Evolutionary conservation across 2,113 vertebrate genomes (phyloP).

Genomic region (Paradoxurus hermaphroditus): DNA sequence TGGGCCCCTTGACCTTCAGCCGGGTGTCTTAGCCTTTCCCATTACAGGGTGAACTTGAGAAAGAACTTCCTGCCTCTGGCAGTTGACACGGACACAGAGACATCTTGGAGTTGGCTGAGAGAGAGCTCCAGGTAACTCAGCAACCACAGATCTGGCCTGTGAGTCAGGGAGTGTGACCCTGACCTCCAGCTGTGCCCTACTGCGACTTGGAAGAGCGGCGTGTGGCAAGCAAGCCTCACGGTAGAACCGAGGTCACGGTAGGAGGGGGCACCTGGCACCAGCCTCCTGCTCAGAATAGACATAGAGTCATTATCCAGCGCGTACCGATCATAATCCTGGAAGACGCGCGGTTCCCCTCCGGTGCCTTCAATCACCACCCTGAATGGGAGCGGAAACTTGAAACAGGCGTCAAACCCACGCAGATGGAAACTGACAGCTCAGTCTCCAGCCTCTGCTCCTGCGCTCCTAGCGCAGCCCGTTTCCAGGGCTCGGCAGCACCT

Average conservation of each 20-base stretch:
- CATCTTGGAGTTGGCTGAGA: not conserved
- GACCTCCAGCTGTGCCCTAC: not conserved
- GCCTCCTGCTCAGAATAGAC: slow-evolving; percentile 56
- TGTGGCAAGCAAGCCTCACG: not conserved
- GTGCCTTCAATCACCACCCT: slow-evolving; percentile 72
- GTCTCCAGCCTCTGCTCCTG: not conserved
- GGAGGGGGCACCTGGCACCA: slow-evolving; percentile 8
- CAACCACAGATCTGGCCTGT: not conserved
- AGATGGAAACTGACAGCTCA: slow-evolving; percentile 55
- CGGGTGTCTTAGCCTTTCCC: not conserved
- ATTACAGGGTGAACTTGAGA: not conserved
- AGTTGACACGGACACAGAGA: not conserved
- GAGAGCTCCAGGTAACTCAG: not conserved
- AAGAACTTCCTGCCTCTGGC: not conserved
- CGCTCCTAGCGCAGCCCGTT: not conserved
- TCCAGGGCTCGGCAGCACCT: slow-evolving; percentile 12
- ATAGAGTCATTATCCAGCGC: slow-evolving; percentile 51
- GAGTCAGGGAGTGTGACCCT: not conserved
- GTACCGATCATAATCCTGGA: slow-evolving; percentile 27
- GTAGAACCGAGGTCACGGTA: not conserved
- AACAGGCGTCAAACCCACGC: slow-evolving; percentile 68
- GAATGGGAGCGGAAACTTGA: slow-evolving; percentile 51
- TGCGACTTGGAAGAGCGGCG: not conserved
- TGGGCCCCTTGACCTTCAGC: not conserved
- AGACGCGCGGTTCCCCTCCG: slow-evolving; percentile 43